Evolutionary conservation across 2,888 invertebrate genomes (phyloP).

Genomic region (Melipona bicolor): DNA sequence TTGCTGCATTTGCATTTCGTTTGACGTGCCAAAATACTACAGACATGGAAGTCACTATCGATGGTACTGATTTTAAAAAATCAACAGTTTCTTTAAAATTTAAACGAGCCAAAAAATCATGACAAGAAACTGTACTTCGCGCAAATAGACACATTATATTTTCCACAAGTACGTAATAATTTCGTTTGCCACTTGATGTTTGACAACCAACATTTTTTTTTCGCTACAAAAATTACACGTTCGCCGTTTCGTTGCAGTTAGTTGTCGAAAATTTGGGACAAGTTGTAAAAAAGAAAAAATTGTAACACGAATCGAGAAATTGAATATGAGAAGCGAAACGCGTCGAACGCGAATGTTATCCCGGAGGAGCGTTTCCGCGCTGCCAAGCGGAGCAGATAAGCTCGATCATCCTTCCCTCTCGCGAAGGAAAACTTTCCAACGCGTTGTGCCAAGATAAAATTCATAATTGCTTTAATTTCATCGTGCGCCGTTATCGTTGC

Average conservation of each 20-base stretch:
- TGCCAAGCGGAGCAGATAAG: constrained; percentile 59
- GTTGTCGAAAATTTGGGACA: background rate
- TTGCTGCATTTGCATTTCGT: too few relatives aligned
- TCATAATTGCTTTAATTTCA: constrained; percentile 61
- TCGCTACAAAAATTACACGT: too few relatives aligned
- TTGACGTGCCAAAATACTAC: too few relatives aligned
- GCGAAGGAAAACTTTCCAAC: constrained; percentile 50
- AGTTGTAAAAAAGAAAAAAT: background rate
- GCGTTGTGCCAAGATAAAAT: constrained; percentile 61
- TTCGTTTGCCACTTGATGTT: background rate
- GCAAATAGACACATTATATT: background rate
- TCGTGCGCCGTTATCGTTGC: constrained; percentile 4
- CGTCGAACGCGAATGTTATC: constrained; percentile 43
- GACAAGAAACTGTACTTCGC: background rate
- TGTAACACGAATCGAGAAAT: background rate
- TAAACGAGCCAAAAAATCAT: background rate
- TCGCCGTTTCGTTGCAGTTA: background rate
- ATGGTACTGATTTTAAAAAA: background rate
- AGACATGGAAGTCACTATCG: too few relatives aligned
- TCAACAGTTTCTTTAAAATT: background rate
- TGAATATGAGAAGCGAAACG: constrained; percentile 9
- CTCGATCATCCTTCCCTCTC: constrained; percentile 47
- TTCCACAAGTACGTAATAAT: background rate
- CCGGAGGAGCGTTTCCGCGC: constrained; percentile 44
- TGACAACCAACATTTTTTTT: background rate